Conservation (phyloP, 2,888 invertebrate species). For the Tinea trinotella region DNA sequence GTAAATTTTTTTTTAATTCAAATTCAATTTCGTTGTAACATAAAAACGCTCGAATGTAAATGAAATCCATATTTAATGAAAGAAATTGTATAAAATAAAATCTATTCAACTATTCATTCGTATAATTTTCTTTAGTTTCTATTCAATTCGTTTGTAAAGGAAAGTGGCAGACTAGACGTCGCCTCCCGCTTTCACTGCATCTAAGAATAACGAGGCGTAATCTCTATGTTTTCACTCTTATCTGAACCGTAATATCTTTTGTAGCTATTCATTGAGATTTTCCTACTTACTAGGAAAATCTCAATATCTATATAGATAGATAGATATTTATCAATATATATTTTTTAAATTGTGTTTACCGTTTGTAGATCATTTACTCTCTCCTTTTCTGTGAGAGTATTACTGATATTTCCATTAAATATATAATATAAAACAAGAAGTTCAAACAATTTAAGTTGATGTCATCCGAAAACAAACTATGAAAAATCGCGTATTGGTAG, state of each 20-base stretch:
- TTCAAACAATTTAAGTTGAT: no score
- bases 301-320: no score
- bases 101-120: not conserved
- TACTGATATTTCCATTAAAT: no score
- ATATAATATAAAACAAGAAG: no score
- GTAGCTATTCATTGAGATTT: not conserved
- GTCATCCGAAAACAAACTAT: no score
- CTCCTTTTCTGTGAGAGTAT: no score
- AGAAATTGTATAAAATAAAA: not conserved
- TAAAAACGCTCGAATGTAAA: not conserved
- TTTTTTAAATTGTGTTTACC: no score
- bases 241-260: not conserved
- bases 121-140: not conserved
- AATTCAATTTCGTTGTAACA: not conserved
- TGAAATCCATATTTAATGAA: not conserved
- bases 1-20: not conserved
- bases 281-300: no score
- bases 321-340: no score
- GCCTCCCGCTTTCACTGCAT: slow-evolving; percentile 8
- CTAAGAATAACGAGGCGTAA: not conserved
- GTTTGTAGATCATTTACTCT: no score
- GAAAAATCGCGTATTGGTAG: no score
- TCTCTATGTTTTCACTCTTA: not conserved
- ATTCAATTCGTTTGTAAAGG: not conserved
- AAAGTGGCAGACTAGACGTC: slow-evolving; percentile 8